A percentile compares a stretch with the other conserved stretches of the same genome.
These are phyloP conservation scores for Drosophila sucinea DNA, from an alignment of 1,140 invertebrate species.

Conservation along the genomic window DNA sequence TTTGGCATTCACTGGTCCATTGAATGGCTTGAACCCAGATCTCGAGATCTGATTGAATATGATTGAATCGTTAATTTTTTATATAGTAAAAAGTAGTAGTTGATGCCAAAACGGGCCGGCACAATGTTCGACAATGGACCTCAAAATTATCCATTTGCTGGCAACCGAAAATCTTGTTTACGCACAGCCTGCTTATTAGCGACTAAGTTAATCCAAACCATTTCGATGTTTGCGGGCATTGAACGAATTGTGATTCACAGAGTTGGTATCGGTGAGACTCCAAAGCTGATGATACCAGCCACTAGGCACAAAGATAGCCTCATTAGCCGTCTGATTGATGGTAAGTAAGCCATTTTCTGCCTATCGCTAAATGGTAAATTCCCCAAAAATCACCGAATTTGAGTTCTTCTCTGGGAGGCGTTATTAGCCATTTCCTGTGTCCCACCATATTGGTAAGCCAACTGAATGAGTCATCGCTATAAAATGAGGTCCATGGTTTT, in stretches of 20 bases:
- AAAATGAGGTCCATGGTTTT: constrained; percentile 96
- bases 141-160: constrained; percentile 88
- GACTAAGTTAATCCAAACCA: constrained; percentile 89
- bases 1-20: no score
- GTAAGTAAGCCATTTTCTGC: constrained; percentile 86
- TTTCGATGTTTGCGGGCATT: constrained; percentile 93
- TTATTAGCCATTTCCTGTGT: constrained; percentile 95
- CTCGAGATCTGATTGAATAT: no score
- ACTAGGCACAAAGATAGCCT: constrained; percentile 97
- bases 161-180: constrained; percentile 90
- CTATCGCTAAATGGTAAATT: constrained; percentile 87
- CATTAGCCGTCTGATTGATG: constrained; percentile 93
- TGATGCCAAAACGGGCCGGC: constrained; percentile 92
- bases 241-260: constrained; percentile 98
- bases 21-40: no score
- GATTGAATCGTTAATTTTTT: no score
- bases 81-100: constrained; percentile 84
- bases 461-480: constrained; percentile 96
- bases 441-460: constrained; percentile 98
- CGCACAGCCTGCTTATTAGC: constrained; percentile 88
- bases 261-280: constrained; percentile 96
- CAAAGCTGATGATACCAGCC: constrained; percentile 98
- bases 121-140: constrained; percentile 90
- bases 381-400: constrained; percentile 87
- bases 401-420: constrained; percentile 93